These are phyloP conservation scores for Invenusta paracnida DNA, from an alignment of 2,888 invertebrate genomes.

Conservation along the genomic window DNA sequence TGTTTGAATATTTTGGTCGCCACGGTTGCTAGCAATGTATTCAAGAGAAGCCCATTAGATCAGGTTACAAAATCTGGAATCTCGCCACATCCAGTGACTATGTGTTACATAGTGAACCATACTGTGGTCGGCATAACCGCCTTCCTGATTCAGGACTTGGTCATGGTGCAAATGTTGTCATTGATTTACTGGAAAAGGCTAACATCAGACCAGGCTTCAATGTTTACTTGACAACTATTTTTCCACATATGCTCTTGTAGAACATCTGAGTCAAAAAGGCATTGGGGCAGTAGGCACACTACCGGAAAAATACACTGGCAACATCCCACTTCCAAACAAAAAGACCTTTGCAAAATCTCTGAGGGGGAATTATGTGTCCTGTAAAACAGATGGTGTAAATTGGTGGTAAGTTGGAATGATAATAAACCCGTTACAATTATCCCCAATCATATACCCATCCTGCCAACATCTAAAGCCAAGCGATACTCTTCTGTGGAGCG, in stretches of 20 bases:
- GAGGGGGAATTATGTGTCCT: background rate
- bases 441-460: background rate
- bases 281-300: background rate
- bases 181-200: background rate
- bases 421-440: background rate
- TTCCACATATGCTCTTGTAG: background rate
- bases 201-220: background rate
- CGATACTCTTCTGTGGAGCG: background rate
- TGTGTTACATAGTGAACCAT: background rate
- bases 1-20: background rate
- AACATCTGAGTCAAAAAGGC: background rate
- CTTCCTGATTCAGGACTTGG: background rate
- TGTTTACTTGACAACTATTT: background rate
- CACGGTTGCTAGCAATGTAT: background rate
- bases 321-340: background rate
- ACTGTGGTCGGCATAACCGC: background rate
- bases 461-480: background rate
- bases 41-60: background rate
- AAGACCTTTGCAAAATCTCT: background rate
- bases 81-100: background rate
- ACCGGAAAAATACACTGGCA: background rate
- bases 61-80: background rate
- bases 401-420: background rate
- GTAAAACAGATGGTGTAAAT: slow-evolving; percentile 1
- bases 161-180: background rate